These are phyloP conservation scores for Syngnathus scovelli DNA, from an alignment of 2,113 vertebrate species.

Conservation along the genomic window DNA sequence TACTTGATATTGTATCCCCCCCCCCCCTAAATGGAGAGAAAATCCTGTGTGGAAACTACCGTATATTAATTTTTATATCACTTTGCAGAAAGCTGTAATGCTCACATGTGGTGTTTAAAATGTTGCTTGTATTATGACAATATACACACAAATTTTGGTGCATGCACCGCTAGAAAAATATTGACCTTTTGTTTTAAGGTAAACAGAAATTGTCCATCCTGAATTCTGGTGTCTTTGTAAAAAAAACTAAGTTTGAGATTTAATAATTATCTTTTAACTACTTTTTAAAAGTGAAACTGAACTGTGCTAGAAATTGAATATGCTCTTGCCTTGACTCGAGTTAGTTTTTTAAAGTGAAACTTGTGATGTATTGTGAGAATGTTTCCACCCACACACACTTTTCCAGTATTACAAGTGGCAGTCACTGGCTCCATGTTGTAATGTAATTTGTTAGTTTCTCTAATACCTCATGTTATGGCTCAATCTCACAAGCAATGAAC, in stretches of 20 bases:
- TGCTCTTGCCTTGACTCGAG: conserved; percentile 7
- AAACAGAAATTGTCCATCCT: conserved; percentile 27
- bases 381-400: conserved; percentile 9
- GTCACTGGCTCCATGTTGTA: conserved; percentile 2
- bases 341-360: conserved; percentile 21
- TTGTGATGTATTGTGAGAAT: neutral
- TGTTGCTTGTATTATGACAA: neutral
- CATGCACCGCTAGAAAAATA: conserved; percentile 42
- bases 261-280: conserved; percentile 57
- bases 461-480: conserved; percentile 30
- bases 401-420: conserved; percentile 8
- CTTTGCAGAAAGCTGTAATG: neutral
- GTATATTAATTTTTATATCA: neutral
- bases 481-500: conserved; percentile 48
- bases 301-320: conserved; percentile 35
- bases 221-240: conserved; percentile 52
- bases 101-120: conserved; percentile 1
- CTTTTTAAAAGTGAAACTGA: conserved; percentile 39
- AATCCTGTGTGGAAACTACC: neutral
- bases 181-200: conserved; percentile 42
- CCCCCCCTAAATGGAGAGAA: conserved; percentile 1
- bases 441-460: conserved; percentile 24
- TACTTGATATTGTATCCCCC: conserved; percentile 21
- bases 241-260: conserved; percentile 43
- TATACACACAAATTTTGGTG: neutral